These are phyloP conservation scores for Heteropelma amictum DNA, from an alignment of 2,888 invertebrate genomes.

Conservation along the genomic window DNA sequence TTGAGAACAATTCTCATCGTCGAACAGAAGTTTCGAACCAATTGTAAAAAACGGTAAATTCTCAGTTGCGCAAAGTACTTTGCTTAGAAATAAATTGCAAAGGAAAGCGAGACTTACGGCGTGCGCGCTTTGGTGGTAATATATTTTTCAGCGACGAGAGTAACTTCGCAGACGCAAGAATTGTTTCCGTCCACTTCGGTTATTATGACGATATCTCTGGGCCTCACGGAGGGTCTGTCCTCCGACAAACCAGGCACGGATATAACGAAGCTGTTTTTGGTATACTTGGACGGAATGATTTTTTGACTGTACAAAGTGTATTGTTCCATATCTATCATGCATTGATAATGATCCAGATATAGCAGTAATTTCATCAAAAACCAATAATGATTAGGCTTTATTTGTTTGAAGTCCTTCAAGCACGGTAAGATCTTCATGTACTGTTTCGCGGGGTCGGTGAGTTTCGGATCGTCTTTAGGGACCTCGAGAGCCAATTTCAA, in stretches of 20 bases:
- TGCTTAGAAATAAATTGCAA: neutral
- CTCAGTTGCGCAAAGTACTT: neutral
- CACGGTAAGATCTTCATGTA: slow-evolving; percentile 56
- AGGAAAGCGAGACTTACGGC: neutral
- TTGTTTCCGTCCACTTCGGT: slow-evolving; percentile 7
- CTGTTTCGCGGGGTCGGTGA: neutral
- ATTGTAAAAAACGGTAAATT: neutral
- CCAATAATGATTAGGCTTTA: slow-evolving; percentile 57
- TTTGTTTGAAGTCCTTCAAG: slow-evolving; percentile 44
- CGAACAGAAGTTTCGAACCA: too few species aligned
- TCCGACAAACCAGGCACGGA: slow-evolving; percentile 55
- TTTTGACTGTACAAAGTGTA: slow-evolving; percentile 43
- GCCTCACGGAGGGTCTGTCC: slow-evolving; percentile 52
- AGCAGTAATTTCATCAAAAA: slow-evolving; percentile 62
- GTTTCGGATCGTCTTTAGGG: neutral
- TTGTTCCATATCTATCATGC: slow-evolving; percentile 25
- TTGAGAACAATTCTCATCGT: too few species aligned
- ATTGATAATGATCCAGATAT: slow-evolving; percentile 61
- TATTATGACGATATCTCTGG: slow-evolving; percentile 36
- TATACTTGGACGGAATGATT: slow-evolving; percentile 11
- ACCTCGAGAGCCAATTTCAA: slow-evolving; percentile 42
- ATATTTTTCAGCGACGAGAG: slow-evolving; percentile 47
- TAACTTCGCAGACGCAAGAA: neutral
- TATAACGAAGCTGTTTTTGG: slow-evolving; percentile 39
- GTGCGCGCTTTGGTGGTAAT: neutral